phyloP scores from a whole-genome alignment of 2,113 vertebrate species.

The Odontophorus gujanensis region DNA sequence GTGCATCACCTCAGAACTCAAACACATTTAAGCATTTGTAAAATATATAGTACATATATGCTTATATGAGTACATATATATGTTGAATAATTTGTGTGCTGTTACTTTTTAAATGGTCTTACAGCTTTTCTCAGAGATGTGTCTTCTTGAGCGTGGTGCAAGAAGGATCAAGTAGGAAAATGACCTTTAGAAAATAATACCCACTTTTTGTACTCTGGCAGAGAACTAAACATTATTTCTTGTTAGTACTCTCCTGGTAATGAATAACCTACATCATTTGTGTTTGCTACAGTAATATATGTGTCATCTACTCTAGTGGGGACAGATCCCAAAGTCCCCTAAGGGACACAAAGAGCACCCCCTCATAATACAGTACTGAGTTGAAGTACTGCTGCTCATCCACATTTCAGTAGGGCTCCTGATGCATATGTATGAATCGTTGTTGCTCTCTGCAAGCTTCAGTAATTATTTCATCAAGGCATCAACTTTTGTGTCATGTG shows the following conservation, averaged over 20 bases:
- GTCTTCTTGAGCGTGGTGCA: background rate
- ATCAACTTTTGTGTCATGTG: conserved; percentile 23
- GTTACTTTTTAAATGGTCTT: background rate
- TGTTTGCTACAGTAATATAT: background rate
- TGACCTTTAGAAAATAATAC: background rate
- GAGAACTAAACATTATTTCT: background rate
- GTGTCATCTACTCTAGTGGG: background rate
- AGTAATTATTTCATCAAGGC: conserved; percentile 57
- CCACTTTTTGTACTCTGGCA: background rate
- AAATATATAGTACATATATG: too few relatives aligned
- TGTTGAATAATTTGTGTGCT: background rate
- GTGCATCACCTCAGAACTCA: background rate
- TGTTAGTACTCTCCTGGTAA: too few relatives aligned
- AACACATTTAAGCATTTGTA: background rate
- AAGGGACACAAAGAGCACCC: background rate
- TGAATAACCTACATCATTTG: background rate
- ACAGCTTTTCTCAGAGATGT: background rate
- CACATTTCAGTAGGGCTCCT: background rate
- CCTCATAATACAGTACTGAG: background rate
- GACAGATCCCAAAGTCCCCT: background rate
- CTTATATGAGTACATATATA: background rate
- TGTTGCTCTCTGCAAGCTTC: conserved; percentile 11
- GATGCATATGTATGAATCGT: conserved; percentile 9
- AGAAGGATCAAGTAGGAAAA: background rate
- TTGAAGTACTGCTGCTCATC: background rate